Evolutionary conservation across 23 tunicate species (phyloP).

Genomic region (Styela clava): DNA sequence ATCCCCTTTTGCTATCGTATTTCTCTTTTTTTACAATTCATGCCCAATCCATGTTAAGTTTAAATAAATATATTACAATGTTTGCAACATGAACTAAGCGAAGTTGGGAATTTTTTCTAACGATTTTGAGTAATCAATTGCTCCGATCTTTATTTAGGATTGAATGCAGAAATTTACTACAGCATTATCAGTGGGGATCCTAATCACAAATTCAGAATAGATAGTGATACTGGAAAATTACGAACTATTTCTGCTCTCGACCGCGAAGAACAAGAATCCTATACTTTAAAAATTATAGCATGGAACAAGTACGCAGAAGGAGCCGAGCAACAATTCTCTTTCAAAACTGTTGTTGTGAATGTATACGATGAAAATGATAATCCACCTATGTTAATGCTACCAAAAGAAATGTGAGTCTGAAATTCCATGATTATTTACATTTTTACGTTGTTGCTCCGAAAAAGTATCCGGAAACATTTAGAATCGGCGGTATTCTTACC

Average conservation of each 20-base stretch:
- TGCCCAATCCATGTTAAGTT: too few relatives aligned
- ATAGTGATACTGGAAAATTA: conserved; percentile 30
- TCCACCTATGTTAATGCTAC: conserved; percentile 16
- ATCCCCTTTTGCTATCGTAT: too few relatives aligned
- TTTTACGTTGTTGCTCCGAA: too few relatives aligned
- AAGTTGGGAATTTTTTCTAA: too few relatives aligned
- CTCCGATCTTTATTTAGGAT: too few relatives aligned
- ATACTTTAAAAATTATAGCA: conserved; percentile 53
- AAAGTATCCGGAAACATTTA: too few relatives aligned
- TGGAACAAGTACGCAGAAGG: conserved; percentile 33
- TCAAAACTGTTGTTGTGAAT: conserved; percentile 25
- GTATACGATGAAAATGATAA: conserved; percentile 56
- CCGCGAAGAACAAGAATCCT: conserved; percentile 35
- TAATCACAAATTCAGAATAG: conserved; percentile 34
- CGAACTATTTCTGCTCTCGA: conserved; percentile 29
- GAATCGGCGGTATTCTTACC: too few relatives aligned
- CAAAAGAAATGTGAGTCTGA: neutral
- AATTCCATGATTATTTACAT: too few relatives aligned
- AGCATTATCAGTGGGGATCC: conserved; percentile 53
- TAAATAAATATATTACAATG: too few relatives aligned
- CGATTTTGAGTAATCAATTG: too few relatives aligned
- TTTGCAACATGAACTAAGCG: too few relatives aligned
- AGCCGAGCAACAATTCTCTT: conserved; percentile 17
- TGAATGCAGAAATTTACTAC: conserved; percentile 60
- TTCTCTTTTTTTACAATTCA: too few relatives aligned